Conservation (phyloP, 2,888 invertebrate species). For the Diplolepis rosae region DNA sequence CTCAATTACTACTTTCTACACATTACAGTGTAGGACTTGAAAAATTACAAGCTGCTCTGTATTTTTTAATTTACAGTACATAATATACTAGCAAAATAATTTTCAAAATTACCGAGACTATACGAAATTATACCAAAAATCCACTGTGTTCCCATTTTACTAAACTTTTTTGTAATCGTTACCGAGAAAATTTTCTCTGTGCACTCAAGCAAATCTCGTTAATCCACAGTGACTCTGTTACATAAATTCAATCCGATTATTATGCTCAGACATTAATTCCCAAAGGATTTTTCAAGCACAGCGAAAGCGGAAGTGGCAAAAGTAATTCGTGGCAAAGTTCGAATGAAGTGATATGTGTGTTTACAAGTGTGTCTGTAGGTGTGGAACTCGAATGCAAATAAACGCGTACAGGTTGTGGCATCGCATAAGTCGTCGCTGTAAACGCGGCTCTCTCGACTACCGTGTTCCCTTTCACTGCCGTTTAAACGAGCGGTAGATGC, state of each 20-base stretch:
- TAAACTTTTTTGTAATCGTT: too few species aligned
- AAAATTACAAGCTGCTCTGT: too few species aligned
- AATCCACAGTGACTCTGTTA: background rate
- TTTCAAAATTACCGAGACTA: too few species aligned
- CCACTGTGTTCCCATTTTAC: too few species aligned
- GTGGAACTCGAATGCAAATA: slow-evolving; percentile 39
- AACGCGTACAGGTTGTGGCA: slow-evolving; percentile 43
- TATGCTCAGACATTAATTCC: background rate
- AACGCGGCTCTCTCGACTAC: slow-evolving; percentile 34
- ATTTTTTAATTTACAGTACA: too few species aligned
- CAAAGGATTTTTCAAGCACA: background rate
- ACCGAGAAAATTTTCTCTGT: too few species aligned
- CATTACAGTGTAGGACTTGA: too few species aligned
- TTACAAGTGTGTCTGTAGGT: slow-evolving; percentile 11
- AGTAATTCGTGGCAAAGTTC: slow-evolving; percentile 31
- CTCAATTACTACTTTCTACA: too few species aligned
- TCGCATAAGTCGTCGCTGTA: slow-evolving; percentile 29
- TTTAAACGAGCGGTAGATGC: slow-evolving; percentile 66
- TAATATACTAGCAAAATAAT: too few species aligned
- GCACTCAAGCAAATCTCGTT: too few species aligned
- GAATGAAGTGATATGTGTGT: slow-evolving; percentile 27
- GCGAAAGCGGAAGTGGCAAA: slow-evolving; percentile 36
- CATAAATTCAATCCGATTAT: background rate
- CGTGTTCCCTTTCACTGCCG: slow-evolving; percentile 57
- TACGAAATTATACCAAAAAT: too few species aligned